A percentile compares a stretch with the other conserved stretches of the same genome.
Evolutionary conservation across 2,113 vertebrate genomes (phyloP).

Genomic region (Poecilia latipinna): DNA sequence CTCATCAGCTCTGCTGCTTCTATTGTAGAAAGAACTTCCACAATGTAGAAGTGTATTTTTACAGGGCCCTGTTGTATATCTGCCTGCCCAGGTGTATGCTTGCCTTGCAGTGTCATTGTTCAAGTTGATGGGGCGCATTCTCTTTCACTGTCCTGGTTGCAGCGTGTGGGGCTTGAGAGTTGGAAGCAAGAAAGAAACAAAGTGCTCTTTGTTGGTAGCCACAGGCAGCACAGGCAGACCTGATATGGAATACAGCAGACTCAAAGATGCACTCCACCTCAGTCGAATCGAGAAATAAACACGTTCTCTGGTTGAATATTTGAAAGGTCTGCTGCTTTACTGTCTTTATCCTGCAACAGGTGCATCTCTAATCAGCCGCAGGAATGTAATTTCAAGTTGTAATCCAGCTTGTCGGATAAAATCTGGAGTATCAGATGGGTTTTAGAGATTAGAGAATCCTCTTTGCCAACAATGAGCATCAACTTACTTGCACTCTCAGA

Average conservation of each 20-base stretch:
- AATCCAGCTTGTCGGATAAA: constrained; percentile 38
- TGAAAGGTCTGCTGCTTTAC: constrained; percentile 4
- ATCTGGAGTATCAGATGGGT: constrained; percentile 49
- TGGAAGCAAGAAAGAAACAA: constrained; percentile 33
- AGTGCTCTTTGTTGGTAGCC: constrained; percentile 39
- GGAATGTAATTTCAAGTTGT: constrained; percentile 31
- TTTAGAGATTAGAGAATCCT: constrained; percentile 30
- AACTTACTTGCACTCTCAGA: constrained; percentile 20
- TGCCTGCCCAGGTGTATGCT: constrained; percentile 39
- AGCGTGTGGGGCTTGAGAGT: constrained; percentile 19
- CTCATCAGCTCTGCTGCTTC: background rate
- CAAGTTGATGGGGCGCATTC: constrained; percentile 7
- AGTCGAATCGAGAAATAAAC: background rate
- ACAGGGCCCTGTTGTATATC: background rate
- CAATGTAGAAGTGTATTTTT: background rate
- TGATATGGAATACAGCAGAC: constrained; percentile 16
- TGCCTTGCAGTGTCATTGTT: constrained; percentile 17
- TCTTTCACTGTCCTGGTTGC: constrained; percentile 14
- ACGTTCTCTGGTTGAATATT: background rate
- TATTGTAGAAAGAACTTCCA: background rate
- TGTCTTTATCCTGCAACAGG: background rate
- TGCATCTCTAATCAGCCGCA: constrained; percentile 24
- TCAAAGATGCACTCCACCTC: constrained; percentile 9
- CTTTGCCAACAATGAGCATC: constrained; percentile 14
- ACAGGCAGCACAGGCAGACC: constrained; percentile 23